phyloP scores from a whole-genome alignment of 2,113 vertebrate genomes.

The human region DNA sequence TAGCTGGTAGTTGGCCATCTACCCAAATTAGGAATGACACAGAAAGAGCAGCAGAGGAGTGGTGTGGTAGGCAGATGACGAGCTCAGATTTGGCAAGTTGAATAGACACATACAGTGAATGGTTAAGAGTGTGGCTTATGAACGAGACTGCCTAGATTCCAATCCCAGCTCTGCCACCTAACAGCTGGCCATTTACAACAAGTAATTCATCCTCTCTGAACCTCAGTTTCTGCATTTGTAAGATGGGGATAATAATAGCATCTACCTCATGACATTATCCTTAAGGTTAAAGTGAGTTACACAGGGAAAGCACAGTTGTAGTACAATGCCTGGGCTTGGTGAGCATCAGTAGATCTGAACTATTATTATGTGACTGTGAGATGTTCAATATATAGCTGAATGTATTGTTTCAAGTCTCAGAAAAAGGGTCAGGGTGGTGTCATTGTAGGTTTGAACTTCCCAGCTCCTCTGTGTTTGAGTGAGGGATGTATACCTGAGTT shows the following conservation, averaged over 20 bases:
- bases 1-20: neutral
- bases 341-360: neutral
- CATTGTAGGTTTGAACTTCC: neutral
- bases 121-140: neutral
- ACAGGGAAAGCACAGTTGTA: neutral
- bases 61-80: neutral
- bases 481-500: neutral
- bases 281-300: slow-evolving; percentile 16
- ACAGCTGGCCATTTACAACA: neutral
- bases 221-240: neutral
- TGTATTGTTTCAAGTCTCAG: neutral
- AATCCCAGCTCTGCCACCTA: neutral
- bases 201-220: neutral
- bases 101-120: neutral
- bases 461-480: neutral
- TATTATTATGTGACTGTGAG: neutral
- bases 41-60: neutral
- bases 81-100: neutral
- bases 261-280: neutral
- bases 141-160: neutral
- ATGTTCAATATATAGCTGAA: neutral
- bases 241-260: neutral
- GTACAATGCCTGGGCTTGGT: neutral
- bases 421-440: neutral
- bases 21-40: neutral